Percentiles rank a stretch among this genome's conserved stretches.
phyloP scores from a whole-genome alignment of 1,140 invertebrate species.

The Drosophila murphyi region DNA sequence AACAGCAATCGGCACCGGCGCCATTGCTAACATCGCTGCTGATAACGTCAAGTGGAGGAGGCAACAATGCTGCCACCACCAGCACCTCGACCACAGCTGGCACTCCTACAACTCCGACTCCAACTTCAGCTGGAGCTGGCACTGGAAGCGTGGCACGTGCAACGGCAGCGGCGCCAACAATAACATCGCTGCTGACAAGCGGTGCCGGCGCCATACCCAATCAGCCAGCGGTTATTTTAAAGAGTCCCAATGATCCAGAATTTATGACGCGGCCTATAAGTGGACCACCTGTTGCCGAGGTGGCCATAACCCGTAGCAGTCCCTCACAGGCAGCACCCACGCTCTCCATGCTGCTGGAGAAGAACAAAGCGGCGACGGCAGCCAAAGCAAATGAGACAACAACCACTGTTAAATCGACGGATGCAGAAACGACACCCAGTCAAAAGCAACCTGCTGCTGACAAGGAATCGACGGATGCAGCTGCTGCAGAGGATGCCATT shows the following conservation, averaged over 20 bases:
- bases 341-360: constrained; percentile 88
- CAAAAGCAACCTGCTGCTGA: constrained; percentile 37
- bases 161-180: constrained; percentile 84
- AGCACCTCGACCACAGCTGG: constrained; percentile 19
- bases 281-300: constrained; percentile 56
- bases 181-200: constrained; percentile 65
- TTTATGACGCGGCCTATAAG: constrained; percentile 68
- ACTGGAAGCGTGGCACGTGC: constrained; percentile 55
- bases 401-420: not conserved
- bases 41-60: constrained; percentile 87
- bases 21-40: constrained; percentile 93
- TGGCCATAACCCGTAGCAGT: constrained; percentile 56
- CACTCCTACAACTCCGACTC: not conserved
- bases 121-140: not conserved
- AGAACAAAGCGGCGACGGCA: constrained; percentile 86
- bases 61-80: constrained; percentile 14
- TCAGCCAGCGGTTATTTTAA: constrained; percentile 68
- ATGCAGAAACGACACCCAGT: not conserved
- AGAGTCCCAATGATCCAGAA: constrained; percentile 55
- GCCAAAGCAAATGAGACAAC: constrained; percentile 56
- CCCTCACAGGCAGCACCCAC: constrained; percentile 88
- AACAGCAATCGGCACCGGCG: constrained; percentile 85
- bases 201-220: constrained; percentile 53
- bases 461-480: not conserved
- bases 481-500: constrained; percentile 25